Evolutionary conservation across 2,888 invertebrate species (phyloP), one percentile per base, ranked within the genome.

Genomic region (Sturmia bella): DNA sequence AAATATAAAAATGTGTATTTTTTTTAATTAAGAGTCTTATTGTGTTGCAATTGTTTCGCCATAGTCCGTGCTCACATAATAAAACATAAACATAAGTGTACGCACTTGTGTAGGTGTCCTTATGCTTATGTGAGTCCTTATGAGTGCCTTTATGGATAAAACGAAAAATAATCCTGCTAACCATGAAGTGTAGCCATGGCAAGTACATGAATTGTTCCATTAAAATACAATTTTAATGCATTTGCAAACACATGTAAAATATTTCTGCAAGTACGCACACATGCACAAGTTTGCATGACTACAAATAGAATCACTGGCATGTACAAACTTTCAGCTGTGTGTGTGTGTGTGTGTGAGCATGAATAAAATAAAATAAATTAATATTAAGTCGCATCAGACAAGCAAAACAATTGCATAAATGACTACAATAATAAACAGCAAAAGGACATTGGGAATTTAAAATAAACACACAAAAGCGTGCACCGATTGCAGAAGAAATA

Each of bases 121-220:
- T 32, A 9, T 32, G 9, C 12, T 19, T 37, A 21, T 6, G 12
- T 66, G 41, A 13, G 15, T 15, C 12, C 24, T 27, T 43, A 41
- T 0, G 41, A 61, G 27, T 61, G 57, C 17, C 19, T 52, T 37
- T 61, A 61, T 43, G 15, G 9, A 2, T 11, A 59, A 54, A 17
- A 15, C 3, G 13, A 24, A 37, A 13, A 52, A 48, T 63, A 72
- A 73, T 81, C 56, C 69, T 78, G 69, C 74, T 74, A 45, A 74
- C 77, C 74, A 74, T 82, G 59, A 74, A 73, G 64, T 77, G 68
- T 74, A 54, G 70, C 77, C 73, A 77, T 69, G 57, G 50, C 17
- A 77, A 77, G 57, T 69, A 77, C 77, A 77, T 81, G 81, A 77
- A 81, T 69, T 81, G 68, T 77, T 82, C 74, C 77, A 82, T 74